A percentile compares a stretch with the other conserved stretches of the same genome.
Evolutionary conservation across 2,113 vertebrate genomes (phyloP).

Genomic region (Peromyscus leucopus): DNA sequence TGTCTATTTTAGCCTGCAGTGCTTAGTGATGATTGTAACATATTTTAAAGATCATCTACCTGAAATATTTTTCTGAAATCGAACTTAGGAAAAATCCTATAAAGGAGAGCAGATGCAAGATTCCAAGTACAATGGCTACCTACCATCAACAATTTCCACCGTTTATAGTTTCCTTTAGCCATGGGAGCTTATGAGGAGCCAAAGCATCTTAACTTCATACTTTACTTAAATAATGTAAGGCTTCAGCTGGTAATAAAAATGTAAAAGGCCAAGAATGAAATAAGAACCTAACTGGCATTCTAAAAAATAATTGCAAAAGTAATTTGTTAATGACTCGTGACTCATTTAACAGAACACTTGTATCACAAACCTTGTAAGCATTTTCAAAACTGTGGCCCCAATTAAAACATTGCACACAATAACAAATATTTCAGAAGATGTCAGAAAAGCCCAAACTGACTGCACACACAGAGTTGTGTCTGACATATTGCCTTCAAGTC

Average conservation of each 20-base stretch:
- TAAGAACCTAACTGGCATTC: constrained; percentile 50
- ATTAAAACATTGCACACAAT: constrained; percentile 57
- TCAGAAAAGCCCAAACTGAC: constrained; percentile 52
- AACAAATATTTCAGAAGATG: constrained; percentile 73
- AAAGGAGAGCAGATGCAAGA: neutral
- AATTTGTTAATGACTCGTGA: constrained; percentile 66
- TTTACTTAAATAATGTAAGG: constrained; percentile 3
- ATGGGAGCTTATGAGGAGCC: neutral
- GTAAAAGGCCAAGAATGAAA: constrained; percentile 37
- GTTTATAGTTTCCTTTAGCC: neutral
- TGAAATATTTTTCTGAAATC: constrained; percentile 43
- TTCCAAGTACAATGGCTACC: neutral
- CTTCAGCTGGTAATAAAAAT: constrained; percentile 60
- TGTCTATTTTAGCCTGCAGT: constrained; percentile 8
- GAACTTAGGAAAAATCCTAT: neutral
- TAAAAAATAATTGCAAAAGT: constrained; percentile 53
- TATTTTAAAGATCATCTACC: constrained; percentile 57
- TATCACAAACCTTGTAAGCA: constrained; percentile 62
- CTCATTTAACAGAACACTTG: constrained; percentile 47
- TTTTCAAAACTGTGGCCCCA: constrained; percentile 58
- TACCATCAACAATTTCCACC: neutral
- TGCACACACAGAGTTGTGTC: constrained; percentile 65
- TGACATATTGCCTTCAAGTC: constrained; percentile 71
- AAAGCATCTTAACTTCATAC: neutral
- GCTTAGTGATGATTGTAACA: constrained; percentile 63